A percentile compares a stretch with the other conserved stretches of the same genome.
Evolutionary conservation across 1,140 invertebrate species (phyloP).

Genomic region (Camponotus floridanus): DNA sequence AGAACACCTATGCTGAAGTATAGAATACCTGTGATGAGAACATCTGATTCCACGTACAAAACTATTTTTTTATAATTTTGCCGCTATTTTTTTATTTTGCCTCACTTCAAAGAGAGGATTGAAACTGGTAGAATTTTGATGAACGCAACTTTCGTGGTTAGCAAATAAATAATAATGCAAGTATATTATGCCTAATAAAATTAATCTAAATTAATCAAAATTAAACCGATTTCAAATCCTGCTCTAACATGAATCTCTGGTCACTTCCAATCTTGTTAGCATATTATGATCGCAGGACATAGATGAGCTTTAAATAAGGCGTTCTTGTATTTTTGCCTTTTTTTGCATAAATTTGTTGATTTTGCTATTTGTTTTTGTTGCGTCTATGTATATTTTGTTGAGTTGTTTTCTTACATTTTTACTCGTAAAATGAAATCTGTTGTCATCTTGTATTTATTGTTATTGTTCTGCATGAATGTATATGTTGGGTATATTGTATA

Average conservation of each 20-base stretch:
- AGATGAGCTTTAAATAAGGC: slow-evolving; percentile 62
- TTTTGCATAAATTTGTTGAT: slow-evolving; percentile 34
- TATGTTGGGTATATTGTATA: slow-evolving; percentile 1
- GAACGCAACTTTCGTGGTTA: background rate
- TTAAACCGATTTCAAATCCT: slow-evolving; percentile 37
- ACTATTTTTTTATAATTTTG: background rate
- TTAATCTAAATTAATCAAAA: background rate
- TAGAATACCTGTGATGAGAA: slow-evolving; percentile 38
- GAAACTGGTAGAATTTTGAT: slow-evolving; percentile 33
- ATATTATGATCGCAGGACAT: slow-evolving; percentile 30
- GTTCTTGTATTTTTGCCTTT: slow-evolving; percentile 17
- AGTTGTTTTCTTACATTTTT: slow-evolving; percentile 64
- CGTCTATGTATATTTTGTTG: slow-evolving; percentile 31
- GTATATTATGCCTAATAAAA: background rate
- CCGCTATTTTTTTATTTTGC: slow-evolving; percentile 26
- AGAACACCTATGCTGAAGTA: slow-evolving; percentile 62
- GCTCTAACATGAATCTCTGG: slow-evolving; percentile 14
- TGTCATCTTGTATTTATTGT: slow-evolving; percentile 70
- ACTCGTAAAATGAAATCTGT: slow-evolving; percentile 77
- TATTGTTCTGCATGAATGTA: slow-evolving; percentile 76
- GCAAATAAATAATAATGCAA: background rate
- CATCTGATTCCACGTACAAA: slow-evolving; percentile 39
- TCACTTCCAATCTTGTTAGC: slow-evolving; percentile 18
- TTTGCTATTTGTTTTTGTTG: slow-evolving; percentile 45
- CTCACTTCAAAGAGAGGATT: slow-evolving; percentile 19